Evolutionary conservation across 2,797 vertebrate species (phyloP).

Genomic region (Nannoperca obscura): DNA sequence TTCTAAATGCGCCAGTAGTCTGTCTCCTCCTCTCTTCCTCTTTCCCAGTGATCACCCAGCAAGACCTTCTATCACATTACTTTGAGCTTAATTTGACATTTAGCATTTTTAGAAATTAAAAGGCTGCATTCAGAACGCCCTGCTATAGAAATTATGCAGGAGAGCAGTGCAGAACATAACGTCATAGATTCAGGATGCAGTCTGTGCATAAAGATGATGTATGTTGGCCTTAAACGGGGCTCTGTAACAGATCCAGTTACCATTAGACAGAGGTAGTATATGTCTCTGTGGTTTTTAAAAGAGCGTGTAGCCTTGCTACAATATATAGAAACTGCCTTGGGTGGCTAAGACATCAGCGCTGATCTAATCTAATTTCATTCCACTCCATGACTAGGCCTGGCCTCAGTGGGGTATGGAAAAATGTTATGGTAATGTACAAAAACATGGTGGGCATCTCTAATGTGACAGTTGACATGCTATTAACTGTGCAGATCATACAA

Average conservation of each 20-base stretch:
- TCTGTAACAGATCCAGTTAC: conserved; percentile 81
- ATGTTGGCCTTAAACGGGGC: conserved; percentile 78
- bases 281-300: conserved; percentile 77
- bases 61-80: conserved; percentile 85
- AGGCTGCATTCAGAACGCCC: conserved; percentile 76
- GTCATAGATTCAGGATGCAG: conserved; percentile 76
- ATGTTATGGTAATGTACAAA: conserved; percentile 75
- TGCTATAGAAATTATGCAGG: conserved; percentile 66
- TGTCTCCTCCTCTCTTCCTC: conserved; percentile 54
- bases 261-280: conserved; percentile 77
- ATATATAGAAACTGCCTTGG: conserved; percentile 75
- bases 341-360: conserved; percentile 79
- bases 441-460: conserved; percentile 78
- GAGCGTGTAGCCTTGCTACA: conserved; percentile 67
- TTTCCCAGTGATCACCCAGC: conserved; percentile 82
- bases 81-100: conserved; percentile 89
- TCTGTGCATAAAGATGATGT: conserved; percentile 81
- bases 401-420: conserved; percentile 76
- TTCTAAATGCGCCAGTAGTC: conserved; percentile 85
- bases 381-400: conserved; percentile 67
- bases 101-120: conserved; percentile 88
- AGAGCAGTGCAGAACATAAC: conserved; percentile 65
- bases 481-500: conserved; percentile 59
- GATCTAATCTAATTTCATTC: conserved; percentile 83
- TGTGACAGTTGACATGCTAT: conserved; percentile 80